phyloP scores from a whole-genome alignment of 1,140 invertebrate genomes.

The Psilanteris sp. region DNA sequence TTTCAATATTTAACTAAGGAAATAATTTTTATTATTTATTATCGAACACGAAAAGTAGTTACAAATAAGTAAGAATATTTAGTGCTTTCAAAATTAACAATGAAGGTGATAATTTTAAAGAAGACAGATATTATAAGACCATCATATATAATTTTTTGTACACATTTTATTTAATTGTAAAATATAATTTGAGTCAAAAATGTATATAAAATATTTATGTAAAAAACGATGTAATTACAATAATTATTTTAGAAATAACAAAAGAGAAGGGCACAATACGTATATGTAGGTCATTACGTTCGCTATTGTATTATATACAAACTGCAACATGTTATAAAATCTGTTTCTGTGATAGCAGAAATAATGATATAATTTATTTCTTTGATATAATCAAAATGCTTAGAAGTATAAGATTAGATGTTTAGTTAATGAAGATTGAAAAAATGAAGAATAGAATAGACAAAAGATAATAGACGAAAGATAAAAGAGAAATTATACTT shows the following conservation, averaged over 20 bases:
- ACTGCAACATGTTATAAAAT: constrained; percentile 27
- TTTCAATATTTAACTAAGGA: too few species aligned
- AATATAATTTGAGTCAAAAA: constrained; percentile 40
- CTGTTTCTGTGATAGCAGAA: constrained; percentile 66
- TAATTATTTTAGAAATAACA: constrained; percentile 12
- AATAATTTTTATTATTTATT: too few species aligned
- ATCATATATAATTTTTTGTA: too few species aligned
- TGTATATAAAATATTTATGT: constrained; percentile 17
- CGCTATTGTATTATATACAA: constrained; percentile 23
- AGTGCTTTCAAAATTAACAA: too few species aligned
- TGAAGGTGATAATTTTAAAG: too few species aligned
- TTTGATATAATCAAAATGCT: too few species aligned
- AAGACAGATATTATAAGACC: too few species aligned
- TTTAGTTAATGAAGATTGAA: too few species aligned
- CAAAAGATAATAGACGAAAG: constrained; percentile 15
- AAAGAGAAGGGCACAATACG: constrained; percentile 8
- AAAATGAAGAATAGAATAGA: background rate
- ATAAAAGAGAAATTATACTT: too few species aligned
- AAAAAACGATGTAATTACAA: constrained; percentile 19
- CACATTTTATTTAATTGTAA: constrained; percentile 7
- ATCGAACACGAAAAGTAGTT: too few species aligned
- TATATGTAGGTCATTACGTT: constrained; percentile 37
- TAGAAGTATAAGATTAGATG: too few species aligned
- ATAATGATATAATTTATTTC: background rate
- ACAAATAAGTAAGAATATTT: too few species aligned